Conservation (phyloP, 2,797 vertebrate genomes). For the Rachycentron canadum region DNA sequence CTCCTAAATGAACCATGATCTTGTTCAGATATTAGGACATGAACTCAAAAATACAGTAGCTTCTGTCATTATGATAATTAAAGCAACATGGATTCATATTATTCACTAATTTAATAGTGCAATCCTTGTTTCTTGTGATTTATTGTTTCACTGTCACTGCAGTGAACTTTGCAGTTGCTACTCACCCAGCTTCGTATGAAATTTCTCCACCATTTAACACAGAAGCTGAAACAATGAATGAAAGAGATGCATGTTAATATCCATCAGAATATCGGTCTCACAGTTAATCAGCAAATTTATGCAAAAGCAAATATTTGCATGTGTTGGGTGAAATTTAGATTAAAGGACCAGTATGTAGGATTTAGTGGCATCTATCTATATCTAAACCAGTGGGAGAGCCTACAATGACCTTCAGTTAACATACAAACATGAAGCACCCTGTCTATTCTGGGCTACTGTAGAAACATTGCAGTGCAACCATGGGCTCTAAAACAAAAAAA, state of each 20-base stretch:
- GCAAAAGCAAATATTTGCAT: neutral
- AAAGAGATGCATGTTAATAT: neutral
- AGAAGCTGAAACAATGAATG: constrained; percentile 71
- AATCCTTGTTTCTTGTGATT: neutral
- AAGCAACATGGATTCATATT: neutral
- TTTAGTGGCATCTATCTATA: too few relatives aligned
- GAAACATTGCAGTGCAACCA: too few relatives aligned
- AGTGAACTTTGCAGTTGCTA: constrained; percentile 4
- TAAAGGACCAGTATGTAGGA: too few relatives aligned
- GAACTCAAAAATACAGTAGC: neutral
- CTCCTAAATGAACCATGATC: neutral
- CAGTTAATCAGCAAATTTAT: neutral
- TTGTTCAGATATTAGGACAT: neutral
- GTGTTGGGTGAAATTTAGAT: neutral
- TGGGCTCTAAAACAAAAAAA: too few relatives aligned
- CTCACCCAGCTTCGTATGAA: constrained; percentile 73
- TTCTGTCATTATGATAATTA: neutral
- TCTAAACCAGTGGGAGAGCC: too few relatives aligned
- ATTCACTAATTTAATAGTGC: neutral
- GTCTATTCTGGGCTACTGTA: too few relatives aligned
- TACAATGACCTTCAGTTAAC: too few relatives aligned
- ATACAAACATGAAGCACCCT: too few relatives aligned
- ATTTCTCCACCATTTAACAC: constrained; percentile 53
- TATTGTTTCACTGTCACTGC: constrained; percentile 1
- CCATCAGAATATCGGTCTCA: neutral